Percentiles rank a stretch among this genome's conserved stretches.
Evolutionary conservation across 2,888 invertebrate genomes (phyloP).

Genomic region (Galeopsomyia nigrocyanea): DNA sequence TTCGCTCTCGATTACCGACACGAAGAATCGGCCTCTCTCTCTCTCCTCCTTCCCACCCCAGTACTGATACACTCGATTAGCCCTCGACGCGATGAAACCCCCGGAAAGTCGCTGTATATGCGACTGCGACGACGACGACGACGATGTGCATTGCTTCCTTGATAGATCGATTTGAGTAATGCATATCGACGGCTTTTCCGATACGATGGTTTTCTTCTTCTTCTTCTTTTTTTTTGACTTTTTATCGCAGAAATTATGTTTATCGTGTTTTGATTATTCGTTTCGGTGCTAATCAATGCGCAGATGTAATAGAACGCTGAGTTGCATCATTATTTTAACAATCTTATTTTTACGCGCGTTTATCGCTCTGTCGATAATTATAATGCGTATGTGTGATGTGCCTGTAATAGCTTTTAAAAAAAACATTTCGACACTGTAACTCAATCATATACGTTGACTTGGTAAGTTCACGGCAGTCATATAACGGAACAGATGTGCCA

Average conservation of each 20-base stretch:
- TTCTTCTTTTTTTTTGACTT: no score
- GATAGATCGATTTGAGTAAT: no score
- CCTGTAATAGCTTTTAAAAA: neutral
- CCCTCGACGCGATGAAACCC: neutral
- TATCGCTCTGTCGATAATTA: neutral
- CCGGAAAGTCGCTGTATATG: neutral
- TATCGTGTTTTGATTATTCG: no score
- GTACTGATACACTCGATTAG: constrained; percentile 47
- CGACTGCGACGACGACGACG: no score
- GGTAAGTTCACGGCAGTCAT: constrained; percentile 13
- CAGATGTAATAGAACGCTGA: no score
- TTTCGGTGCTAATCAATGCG: no score
- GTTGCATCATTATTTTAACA: neutral
- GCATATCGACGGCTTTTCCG: no score
- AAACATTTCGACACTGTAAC: neutral
- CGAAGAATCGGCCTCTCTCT: constrained; percentile 37
- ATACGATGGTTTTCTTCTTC: no score
- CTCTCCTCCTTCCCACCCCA: neutral
- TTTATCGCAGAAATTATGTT: neutral
- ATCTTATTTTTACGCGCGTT: neutral
- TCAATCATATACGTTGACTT: constrained; percentile 18
- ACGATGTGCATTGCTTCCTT: no score
- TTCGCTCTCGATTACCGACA: constrained; percentile 52
- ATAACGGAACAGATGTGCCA: constrained; percentile 45
- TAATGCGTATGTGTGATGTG: no score